Conservation (phyloP, 2,797 vertebrate genomes). For the Catostomus latipinnis region DNA sequence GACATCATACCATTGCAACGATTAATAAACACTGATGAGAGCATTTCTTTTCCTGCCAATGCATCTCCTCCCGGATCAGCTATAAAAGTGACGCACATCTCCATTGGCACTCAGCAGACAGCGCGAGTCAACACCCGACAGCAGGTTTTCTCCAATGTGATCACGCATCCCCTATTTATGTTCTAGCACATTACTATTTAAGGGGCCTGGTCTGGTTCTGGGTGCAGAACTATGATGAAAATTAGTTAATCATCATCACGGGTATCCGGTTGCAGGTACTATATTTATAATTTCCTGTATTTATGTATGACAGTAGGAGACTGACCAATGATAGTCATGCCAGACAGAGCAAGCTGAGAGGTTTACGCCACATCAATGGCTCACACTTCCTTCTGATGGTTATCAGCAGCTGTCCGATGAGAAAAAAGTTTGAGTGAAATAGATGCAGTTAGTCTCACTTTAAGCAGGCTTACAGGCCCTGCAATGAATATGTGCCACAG, state of each 20-base stretch:
- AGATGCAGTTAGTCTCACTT: no score
- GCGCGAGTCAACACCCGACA: conserved; percentile 69
- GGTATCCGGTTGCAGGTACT: conserved; percentile 17
- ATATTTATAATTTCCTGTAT: conserved; percentile 16
- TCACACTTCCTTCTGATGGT: not conserved
- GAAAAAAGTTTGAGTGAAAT: no score
- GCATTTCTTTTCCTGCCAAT: conserved; percentile 66
- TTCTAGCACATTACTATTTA: conserved; percentile 60
- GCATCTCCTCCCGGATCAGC: conserved; percentile 62
- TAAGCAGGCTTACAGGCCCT: no score
- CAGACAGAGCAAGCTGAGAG: not conserved
- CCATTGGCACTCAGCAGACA: conserved; percentile 64
- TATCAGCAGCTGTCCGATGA: no score
- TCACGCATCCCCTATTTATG: conserved; percentile 63
- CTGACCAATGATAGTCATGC: conserved; percentile 13
- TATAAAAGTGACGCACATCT: conserved; percentile 64
- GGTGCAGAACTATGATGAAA: conserved; percentile 43
- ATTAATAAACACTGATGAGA: conserved; percentile 71
- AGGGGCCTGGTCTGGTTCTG: conserved; percentile 51
- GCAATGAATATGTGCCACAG: no score
- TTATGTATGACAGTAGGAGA: conserved; percentile 13
- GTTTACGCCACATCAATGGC: not conserved
- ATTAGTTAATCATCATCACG: conserved; percentile 3
- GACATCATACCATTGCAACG: conserved; percentile 65
- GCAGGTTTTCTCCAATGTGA: conserved; percentile 64